A percentile compares a stretch with the other conserved stretches of the same genome.
phyloP scores from a whole-genome alignment of 1,140 invertebrate genomes.

The Lepidurus couesii region DNA sequence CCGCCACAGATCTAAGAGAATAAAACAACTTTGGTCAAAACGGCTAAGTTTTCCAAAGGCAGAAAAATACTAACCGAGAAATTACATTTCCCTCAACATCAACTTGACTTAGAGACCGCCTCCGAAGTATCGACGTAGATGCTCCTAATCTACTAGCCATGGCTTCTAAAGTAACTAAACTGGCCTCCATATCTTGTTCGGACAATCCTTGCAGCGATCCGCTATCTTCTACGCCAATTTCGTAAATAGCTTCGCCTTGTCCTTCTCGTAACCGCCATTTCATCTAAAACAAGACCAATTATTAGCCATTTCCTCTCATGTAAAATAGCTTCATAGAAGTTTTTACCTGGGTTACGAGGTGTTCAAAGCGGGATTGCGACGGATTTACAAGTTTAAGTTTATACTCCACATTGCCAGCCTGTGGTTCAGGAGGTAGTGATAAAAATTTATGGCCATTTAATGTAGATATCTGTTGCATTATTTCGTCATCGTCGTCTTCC shows the following conservation, averaged over 20 bases:
- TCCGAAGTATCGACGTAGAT: conserved; percentile 29
- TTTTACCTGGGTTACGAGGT: conserved; percentile 74
- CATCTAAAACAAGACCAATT: conserved; percentile 51
- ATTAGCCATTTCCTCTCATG: background rate
- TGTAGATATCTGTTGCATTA: conserved; percentile 31
- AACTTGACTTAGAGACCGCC: conserved; percentile 27
- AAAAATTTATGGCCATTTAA: conserved; percentile 33
- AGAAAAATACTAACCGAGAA: conserved; percentile 26
- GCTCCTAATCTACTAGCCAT: conserved; percentile 41
- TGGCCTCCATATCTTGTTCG: conserved; percentile 70
- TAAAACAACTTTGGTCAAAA: background rate
- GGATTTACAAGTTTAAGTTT: conserved; percentile 83
- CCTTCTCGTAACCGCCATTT: conserved; percentile 83
- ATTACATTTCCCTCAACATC: conserved; percentile 3
- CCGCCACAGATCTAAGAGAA: conserved; percentile 54
- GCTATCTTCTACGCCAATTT: conserved; percentile 91
- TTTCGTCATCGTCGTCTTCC: conserved; percentile 30
- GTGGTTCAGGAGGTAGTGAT: conserved; percentile 75
- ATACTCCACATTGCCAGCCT: conserved; percentile 87
- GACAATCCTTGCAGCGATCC: conserved; percentile 76
- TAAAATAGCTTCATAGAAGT: background rate
- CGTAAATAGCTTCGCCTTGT: conserved; percentile 91
- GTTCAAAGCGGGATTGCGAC: conserved; percentile 75
- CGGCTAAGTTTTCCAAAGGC: conserved; percentile 9
- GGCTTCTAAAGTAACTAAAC: conserved; percentile 59